These are phyloP conservation scores for Lophotis ruficrista DNA, from an alignment of 2,113 vertebrate genomes.

Conservation along the genomic window DNA sequence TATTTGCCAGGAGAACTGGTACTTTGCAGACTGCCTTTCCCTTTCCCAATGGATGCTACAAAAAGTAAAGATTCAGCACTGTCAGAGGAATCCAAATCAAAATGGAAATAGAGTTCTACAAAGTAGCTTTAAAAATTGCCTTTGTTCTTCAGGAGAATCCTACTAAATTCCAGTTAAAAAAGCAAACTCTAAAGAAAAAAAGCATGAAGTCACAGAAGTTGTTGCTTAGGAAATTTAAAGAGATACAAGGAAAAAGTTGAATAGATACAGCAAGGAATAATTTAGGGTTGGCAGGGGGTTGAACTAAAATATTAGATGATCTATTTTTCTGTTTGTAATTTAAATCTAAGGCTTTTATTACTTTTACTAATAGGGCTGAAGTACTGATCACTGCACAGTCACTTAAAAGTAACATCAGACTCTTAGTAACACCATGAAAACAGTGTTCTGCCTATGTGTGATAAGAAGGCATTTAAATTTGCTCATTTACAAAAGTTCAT, in stretches of 20 bases:
- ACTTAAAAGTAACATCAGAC: slow-evolving; percentile 29
- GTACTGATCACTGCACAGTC: slow-evolving; percentile 14
- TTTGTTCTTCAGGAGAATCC: background rate
- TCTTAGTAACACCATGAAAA: background rate
- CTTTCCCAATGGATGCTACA: background rate
- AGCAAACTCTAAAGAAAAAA: background rate
- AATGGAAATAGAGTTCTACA: background rate
- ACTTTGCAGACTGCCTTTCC: background rate
- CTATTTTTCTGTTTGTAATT: slow-evolving; percentile 22
- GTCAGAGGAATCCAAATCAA: background rate
- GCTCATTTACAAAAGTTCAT: slow-evolving; percentile 54
- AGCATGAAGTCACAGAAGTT: background rate
- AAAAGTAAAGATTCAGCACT: background rate
- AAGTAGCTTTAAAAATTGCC: background rate
- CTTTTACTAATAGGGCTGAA: background rate
- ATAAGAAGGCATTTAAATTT: slow-evolving; percentile 58
- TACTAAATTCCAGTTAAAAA: background rate
- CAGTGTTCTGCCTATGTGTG: background rate
- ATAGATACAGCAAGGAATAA: background rate
- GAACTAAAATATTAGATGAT: background rate
- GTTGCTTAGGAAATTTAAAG: background rate
- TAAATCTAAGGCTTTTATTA: background rate
- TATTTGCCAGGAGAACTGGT: background rate
- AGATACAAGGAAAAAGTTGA: background rate
- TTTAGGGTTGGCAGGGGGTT: background rate